Conservation (phyloP, 2,797 vertebrate species). For the Diglossa cyanea region DNA sequence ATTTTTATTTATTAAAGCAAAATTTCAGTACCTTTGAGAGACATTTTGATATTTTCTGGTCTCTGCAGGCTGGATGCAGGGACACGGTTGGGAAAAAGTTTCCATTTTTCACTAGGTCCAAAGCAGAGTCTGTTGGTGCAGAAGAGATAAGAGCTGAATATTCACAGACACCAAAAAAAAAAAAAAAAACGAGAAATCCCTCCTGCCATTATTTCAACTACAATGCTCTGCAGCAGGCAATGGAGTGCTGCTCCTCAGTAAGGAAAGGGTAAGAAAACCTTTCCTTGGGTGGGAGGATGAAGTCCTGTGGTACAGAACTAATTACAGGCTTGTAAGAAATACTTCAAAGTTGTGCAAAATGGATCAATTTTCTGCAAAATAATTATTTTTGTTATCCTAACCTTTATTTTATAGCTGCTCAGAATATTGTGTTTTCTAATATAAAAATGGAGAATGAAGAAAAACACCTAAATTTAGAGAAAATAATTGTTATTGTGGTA, state of each 20-base stretch:
- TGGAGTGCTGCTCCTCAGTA: background rate
- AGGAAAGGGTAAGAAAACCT: background rate
- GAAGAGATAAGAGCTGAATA: background rate
- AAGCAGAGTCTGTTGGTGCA: background rate
- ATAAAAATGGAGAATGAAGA: background rate
- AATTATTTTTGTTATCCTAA: background rate
- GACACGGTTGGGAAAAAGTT: accelerated
- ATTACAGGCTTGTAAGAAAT: background rate
- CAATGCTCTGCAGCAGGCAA: background rate
- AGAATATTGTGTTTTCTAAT: background rate
- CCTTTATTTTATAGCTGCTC: background rate
- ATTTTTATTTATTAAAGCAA: background rate
- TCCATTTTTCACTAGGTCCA: background rate
- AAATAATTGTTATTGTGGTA: background rate
- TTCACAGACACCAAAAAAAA: background rate
- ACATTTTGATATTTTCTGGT: background rate
- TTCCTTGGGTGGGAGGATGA: background rate
- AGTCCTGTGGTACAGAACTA: background rate
- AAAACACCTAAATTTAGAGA: background rate
- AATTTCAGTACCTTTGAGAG: background rate
- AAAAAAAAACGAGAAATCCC: background rate
- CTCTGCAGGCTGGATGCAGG: background rate
- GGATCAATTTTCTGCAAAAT: background rate
- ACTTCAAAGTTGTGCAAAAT: background rate
- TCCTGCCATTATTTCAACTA: background rate